Percentiles rank a stretch among this genome's conserved stretches.
Evolutionary conservation across 2,888 invertebrate genomes (phyloP).

Genomic region (Agriopis marginaria): DNA sequence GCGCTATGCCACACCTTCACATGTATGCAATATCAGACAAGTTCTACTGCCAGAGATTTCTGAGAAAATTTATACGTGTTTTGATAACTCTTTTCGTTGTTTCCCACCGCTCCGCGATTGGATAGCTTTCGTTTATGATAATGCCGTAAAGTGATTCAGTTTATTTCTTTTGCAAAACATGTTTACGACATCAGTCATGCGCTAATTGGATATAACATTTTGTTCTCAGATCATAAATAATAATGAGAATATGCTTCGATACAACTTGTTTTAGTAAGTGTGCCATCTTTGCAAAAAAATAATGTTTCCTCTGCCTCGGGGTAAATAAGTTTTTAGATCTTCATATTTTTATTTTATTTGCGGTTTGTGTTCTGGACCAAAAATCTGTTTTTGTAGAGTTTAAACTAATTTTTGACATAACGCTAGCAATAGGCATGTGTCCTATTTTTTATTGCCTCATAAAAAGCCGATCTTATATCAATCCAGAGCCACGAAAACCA

Average conservation of each 20-base stretch:
- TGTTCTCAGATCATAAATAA: conserved; percentile 35
- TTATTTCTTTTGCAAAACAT: conserved; percentile 27
- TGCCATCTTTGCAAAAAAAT: conserved; percentile 21
- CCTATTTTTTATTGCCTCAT: too few relatives aligned
- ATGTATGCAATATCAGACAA: conserved; percentile 34
- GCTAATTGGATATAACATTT: conserved; percentile 30
- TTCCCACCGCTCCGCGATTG: conserved; percentile 15
- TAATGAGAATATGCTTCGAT: conserved; percentile 11
- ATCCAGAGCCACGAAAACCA: too few relatives aligned
- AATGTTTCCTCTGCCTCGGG: conserved; percentile 3
- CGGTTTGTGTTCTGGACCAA: neutral
- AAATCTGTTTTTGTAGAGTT: too few relatives aligned
- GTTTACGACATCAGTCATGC: conserved; percentile 30
- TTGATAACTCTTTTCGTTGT: conserved; percentile 9
- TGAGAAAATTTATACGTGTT: conserved; percentile 14
- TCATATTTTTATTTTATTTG: conserved; percentile 5
- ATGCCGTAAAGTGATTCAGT: conserved; percentile 26
- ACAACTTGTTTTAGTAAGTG: conserved; percentile 25
- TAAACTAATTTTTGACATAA: too few relatives aligned
- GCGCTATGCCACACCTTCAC: conserved; percentile 31
- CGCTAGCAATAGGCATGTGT: too few relatives aligned
- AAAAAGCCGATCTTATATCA: too few relatives aligned
- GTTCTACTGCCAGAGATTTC: neutral
- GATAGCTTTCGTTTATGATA: conserved; percentile 25
- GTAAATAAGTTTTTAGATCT: neutral